Evolutionary conservation across 2,888 invertebrate genomes (phyloP).

Genomic region (Dryadula phaetusa): DNA sequence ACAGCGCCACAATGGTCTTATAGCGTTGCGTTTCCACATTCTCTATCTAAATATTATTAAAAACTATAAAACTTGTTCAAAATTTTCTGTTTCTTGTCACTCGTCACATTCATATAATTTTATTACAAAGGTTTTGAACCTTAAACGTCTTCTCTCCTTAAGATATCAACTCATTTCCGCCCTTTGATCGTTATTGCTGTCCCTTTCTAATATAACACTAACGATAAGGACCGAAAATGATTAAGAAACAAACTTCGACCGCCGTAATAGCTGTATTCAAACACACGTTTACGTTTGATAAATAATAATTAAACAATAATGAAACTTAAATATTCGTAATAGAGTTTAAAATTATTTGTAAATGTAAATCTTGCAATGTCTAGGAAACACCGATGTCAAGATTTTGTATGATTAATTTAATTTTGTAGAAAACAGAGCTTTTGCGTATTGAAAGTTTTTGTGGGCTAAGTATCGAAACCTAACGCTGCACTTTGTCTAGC

Average conservation of each 20-base stretch:
- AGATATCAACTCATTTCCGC: slow-evolving; percentile 39
- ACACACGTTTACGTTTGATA: slow-evolving; percentile 33
- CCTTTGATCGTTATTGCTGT: slow-evolving; percentile 16
- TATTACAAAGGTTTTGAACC: slow-evolving; percentile 5
- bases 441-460: too few relatives aligned
- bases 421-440: too few relatives aligned
- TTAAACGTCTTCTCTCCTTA: slow-evolving; percentile 21
- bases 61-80: neutral
- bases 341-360: slow-evolving; percentile 22
- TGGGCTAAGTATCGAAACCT: too few relatives aligned
- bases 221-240: slow-evolving; percentile 41
- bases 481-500: neutral
- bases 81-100: neutral
- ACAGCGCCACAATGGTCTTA: too few relatives aligned
- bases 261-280: slow-evolving; percentile 40
- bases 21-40: too few relatives aligned
- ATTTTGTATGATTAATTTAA: neutral
- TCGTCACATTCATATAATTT: neutral
- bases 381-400: neutral
- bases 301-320: slow-evolving; percentile 3
- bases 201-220: slow-evolving; percentile 26
- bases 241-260: slow-evolving; percentile 40
- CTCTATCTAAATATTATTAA: neutral
- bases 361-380: neutral
- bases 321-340: neutral